Base-by-base conservation (phyloP, 2,888 invertebrate genomes). In the Athetis lepigone region DNA sequence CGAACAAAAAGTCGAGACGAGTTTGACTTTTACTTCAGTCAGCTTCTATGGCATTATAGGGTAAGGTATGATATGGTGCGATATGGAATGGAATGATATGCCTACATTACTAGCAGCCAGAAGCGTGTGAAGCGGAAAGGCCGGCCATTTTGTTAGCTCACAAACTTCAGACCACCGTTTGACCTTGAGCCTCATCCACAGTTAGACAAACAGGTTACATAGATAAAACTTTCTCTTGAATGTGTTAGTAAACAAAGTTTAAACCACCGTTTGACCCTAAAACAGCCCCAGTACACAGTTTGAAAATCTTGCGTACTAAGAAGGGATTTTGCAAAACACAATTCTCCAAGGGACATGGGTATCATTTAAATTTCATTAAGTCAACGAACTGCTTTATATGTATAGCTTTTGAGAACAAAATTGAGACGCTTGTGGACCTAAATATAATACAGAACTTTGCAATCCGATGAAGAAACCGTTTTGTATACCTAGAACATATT, bases 341-440 rank as follows among this genome's bases (percentile, higher is more conserved):
- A 16, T 2, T 42, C 55, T n/a, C 66, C 18, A 3, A 16, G 56
- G 56, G 7, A 5, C 4, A 19, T n/a, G n/a, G n/a, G n/a, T 9
- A 27, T n/a, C 21, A 29, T 29, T 29, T 25, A 29, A 29, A 11
- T 29, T 29, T 29, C 29, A 29, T 16, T 6, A 16, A 27, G 42
- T 27, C 42, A 56, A 43, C 21, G n/a, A 36, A 36, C 57, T 43
- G 4, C 27, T 67, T 67, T 27, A n/a, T 36, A 56, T 23, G 27
- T 55, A 23, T 27, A 40, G 11, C 18, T 18, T 19, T 19, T 16
- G 33, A 29, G 9, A 19, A 33, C 23, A n/a, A 63, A 27, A 50
- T 33, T 64, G 21, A 65, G 6, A 19, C 16, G 19, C 23, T 16
- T 33, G 16, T 16, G 11, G n/a, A 16, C 21, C 2, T 33, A 7